Evolutionary conservation across 1,140 invertebrate species (phyloP), one percentile per base, ranked within the genome.

Genomic region (Zaprionus vittiger): DNA sequence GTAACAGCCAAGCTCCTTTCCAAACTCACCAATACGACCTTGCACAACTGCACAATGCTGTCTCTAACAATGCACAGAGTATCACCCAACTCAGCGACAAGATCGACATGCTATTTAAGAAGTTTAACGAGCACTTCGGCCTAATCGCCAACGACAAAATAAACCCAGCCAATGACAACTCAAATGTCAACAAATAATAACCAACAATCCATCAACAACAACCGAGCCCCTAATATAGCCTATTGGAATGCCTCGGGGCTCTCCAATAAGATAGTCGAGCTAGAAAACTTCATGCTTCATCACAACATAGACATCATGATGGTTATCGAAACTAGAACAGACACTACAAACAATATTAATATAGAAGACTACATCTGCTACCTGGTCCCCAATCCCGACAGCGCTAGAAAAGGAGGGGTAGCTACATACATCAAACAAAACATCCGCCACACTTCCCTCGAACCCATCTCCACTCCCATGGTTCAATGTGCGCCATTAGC

Each of bases 221-320:
- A 0, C 41, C 47, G 47, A 22, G 2, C 12, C 14, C 49, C 56
- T 5, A 66, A 66, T 15, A 38, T 66, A 2, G 37, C 49, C 1
- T 66, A 66, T 24, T 66, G 64, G 64, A 66, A 66, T 12, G 49
- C 64, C 4, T 28, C 49, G 1, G 64, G 64, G 3, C 1, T 66
- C 1, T 2, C 6, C 5, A 66, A 66, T 7, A 55, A 66, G 12
- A 0, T 56, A 6, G 2, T 41, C 2, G 64, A 66, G 9, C 14
- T 66, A 2, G 52, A 56, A 5, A 5, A 7, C 1, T 66, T 55
- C 28, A 38, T 66, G 31, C 28, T 11, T 4, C 14, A 11, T 0
- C 28, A 66, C 2, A 12, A 2, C 37, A 41, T 66, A 2, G 64
- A 66, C 12, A 56, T 55, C 0, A 66, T 66, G 64, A 26, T 66